These are phyloP conservation scores for Physella acuta DNA, from an alignment of 1,140 invertebrate species.

Conservation along the genomic window DNA sequence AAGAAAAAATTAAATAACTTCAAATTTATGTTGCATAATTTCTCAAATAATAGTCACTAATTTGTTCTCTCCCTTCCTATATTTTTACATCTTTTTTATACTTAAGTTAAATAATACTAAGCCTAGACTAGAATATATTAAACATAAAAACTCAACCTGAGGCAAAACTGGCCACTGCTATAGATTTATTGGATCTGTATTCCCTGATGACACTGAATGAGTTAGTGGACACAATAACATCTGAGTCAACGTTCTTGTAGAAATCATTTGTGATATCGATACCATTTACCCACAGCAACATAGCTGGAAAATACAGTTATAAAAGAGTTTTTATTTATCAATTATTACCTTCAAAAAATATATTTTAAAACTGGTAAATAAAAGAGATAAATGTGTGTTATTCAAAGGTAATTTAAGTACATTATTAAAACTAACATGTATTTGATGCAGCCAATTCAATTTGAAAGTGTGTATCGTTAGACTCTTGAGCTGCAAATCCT, in stretches of 20 bases:
- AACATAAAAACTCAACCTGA: no score
- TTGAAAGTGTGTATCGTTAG: background rate
- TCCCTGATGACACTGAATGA: background rate
- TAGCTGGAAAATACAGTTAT: background rate
- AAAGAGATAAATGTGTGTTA: no score
- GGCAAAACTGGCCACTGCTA: background rate
- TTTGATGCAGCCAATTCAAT: background rate
- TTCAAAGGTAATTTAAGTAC: accelerated
- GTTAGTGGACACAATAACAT: background rate
- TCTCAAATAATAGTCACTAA: no score
- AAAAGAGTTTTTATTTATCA: no score
- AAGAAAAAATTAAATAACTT: no score
- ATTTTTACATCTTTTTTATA: no score
- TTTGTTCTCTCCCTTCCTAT: no score
- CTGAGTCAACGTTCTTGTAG: background rate
- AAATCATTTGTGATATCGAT: conserved; percentile 5
- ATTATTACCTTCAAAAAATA: no score
- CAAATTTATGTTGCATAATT: no score
- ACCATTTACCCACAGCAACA: background rate
- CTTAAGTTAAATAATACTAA: no score
- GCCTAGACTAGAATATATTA: no score
- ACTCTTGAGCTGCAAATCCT: background rate
- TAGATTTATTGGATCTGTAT: background rate
- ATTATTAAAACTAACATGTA: background rate
- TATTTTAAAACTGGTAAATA: no score